phyloP scores from a whole-genome alignment of 2,888 invertebrate species.

The Timandra comae region DNA sequence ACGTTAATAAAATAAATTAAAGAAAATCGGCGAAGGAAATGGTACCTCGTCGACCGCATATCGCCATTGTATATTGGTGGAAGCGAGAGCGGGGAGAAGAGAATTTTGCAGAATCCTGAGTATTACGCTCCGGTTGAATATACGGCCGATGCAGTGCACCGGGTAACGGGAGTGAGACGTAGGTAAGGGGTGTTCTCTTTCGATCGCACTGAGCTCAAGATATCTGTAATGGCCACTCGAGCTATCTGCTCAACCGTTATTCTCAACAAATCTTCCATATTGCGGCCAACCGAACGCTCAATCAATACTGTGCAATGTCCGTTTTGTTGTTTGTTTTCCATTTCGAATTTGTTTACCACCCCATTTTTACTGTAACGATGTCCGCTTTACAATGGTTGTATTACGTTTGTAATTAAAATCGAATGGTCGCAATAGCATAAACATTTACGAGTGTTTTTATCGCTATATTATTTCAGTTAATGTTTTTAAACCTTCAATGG shows the following conservation, averaged over 20 bases:
- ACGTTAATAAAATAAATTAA: conserved; percentile 6
- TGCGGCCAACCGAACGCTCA: conserved; percentile 55
- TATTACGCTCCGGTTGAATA: conserved; percentile 37
- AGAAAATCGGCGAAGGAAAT: conserved; percentile 12
- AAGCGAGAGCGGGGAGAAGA: conserved; percentile 24
- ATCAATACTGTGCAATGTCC: conserved; percentile 48
- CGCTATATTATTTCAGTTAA: conserved; percentile 1
- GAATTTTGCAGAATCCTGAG: conserved; percentile 28
- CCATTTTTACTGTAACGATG: conserved; percentile 11
- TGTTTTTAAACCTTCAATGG: not conserved
- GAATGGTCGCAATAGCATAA: conserved; percentile 1
- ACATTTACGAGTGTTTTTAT: conserved; percentile 1
- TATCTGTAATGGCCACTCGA: conserved; percentile 72
- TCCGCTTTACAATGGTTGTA: conserved; percentile 3
- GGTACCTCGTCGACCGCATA: conserved; percentile 13
- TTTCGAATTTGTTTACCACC: conserved; percentile 33
- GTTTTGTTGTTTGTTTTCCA: conserved; percentile 38
- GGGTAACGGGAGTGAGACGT: conserved; percentile 48
- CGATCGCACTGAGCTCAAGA: conserved; percentile 56
- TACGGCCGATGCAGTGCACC: conserved; percentile 30
- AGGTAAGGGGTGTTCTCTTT: conserved; percentile 51
- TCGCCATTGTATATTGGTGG: conserved; percentile 26
- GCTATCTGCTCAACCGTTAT: conserved; percentile 66
- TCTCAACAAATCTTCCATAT: conserved; percentile 68
- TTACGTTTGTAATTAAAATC: conserved; percentile 6